Evolutionary conservation across 2,797 vertebrate genomes (phyloP), one percentile per base, ranked within the genome.

Genomic region (Macrochelys suwanniensis): DNA sequence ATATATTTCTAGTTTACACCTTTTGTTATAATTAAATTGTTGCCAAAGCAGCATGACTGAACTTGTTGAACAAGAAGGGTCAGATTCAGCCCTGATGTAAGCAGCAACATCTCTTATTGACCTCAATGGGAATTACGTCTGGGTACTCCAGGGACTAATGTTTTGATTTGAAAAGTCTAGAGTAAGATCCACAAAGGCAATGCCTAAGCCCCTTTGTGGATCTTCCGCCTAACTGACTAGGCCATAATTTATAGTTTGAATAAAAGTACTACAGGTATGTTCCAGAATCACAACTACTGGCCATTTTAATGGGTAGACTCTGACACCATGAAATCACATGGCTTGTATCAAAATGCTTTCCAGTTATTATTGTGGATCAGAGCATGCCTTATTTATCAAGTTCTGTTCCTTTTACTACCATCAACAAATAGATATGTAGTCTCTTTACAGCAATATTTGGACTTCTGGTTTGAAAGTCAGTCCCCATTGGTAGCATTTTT

Each of bases 321-420:
- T 85, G 86, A 89, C 86, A 94, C 19, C 88, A 95, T 85, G 65
- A 85, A 57, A 71, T 85, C 92, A 59, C 7, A 25, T 33, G 53
- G 13, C 6, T 89, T 96, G 78, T 59, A 94, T 89, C n/a, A 89
- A 96, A 95, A 89, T 57, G 16, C 91, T 87, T 97, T 95, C 90
- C 89, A 91, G 42, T 49, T 49, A 56, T 71, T 79, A 71, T 88
- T 53, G 5, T 91, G 68, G 93, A 86, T 2, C 1, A 90, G 92
- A 94, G 61, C 25, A 37, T 83, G 21, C 25, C 82, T 76, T 76
- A 87, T 88, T 65, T 88, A 15, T 45, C 90, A 7, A 10, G 42
- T 93, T 4, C 12, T 95, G 90, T 89, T 92, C 23, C 78, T 95
- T 95, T 93, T 89, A 96, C 21, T 88, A 80, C 80, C 56, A 86